phyloP scores from a whole-genome alignment of 2,888 invertebrate genomes.

The Agonopterix heracliana region DNA sequence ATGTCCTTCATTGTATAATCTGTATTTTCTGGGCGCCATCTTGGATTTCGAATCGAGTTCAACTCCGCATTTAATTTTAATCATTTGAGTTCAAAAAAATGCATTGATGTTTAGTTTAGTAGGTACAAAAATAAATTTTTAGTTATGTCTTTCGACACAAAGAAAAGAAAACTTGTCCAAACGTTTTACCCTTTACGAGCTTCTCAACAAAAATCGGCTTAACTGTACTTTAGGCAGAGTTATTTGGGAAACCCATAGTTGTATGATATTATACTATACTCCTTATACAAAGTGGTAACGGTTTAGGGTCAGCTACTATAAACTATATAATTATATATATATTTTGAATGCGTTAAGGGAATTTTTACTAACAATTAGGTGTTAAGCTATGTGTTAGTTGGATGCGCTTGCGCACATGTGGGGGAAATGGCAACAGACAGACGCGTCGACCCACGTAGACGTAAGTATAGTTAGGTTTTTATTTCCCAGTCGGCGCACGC shows the following conservation, averaged over 20 bases:
- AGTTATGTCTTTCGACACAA: slow-evolving; percentile 23
- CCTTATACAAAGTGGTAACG: slow-evolving; percentile 52
- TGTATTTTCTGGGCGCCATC: slow-evolving; percentile 20
- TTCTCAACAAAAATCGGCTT: slow-evolving; percentile 65
- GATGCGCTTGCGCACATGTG: slow-evolving; percentile 19
- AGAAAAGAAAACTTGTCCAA: slow-evolving; percentile 18
- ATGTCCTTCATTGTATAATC: slow-evolving; percentile 1
- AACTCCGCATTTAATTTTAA: slow-evolving; percentile 22
- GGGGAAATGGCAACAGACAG: slow-evolving; percentile 36
- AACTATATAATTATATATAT: slow-evolving; percentile 59
- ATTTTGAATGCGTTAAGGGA: slow-evolving; percentile 72
- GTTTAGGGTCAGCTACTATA: slow-evolving; percentile 62
- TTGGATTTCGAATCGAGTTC: slow-evolving; percentile 17
- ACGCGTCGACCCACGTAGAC: slow-evolving; percentile 12
- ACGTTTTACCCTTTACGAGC: slow-evolving; percentile 61
- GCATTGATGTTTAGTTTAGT: slow-evolving; percentile 34
- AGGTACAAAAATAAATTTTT: slow-evolving; percentile 37
- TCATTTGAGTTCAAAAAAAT: slow-evolving; percentile 30
- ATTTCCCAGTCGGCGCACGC: slow-evolving; percentile 16
- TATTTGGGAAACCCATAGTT: slow-evolving; percentile 59
- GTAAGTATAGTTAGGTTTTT: slow-evolving; percentile 43
- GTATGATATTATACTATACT: slow-evolving; percentile 62
- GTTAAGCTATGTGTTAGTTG: slow-evolving; percentile 58
- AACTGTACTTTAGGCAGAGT: slow-evolving; percentile 73
- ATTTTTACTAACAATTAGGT: slow-evolving; percentile 74